Conservation (phyloP, 2,888 invertebrate genomes). For the Eupithecia pulchellata region DNA sequence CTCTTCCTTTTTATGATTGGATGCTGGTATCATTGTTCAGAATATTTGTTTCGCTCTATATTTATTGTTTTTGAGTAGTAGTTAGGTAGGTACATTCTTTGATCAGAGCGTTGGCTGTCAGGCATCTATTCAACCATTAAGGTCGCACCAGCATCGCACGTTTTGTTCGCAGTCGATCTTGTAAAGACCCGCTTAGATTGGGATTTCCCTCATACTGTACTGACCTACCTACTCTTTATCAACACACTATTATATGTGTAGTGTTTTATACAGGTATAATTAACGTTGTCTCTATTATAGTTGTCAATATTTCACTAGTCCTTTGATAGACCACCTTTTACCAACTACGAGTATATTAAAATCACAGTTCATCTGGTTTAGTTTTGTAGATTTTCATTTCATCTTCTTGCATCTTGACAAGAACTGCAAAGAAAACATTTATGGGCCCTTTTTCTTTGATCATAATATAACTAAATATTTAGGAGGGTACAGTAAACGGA, state of each 20-base stretch:
- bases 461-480: background rate
- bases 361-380: background rate
- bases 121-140: background rate
- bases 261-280: no score
- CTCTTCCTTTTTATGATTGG: background rate
- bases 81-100: background rate
- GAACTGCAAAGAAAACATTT: background rate
- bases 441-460: background rate
- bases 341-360: background rate
- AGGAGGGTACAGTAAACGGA: background rate
- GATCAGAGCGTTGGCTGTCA: background rate
- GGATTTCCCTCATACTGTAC: background rate
- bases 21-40: background rate
- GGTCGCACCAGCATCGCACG: background rate
- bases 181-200: background rate
- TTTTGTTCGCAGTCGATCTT: background rate
- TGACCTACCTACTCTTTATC: background rate
- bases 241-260: background rate
- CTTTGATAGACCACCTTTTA: background rate
- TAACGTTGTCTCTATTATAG: no score
- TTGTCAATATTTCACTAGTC: background rate
- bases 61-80: background rate
- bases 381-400: background rate
- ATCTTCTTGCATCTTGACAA: background rate
- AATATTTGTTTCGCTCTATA: background rate